Evolutionary conservation across 2,888 invertebrate genomes (phyloP).

Genomic region (Scrobipalpa costella): DNA sequence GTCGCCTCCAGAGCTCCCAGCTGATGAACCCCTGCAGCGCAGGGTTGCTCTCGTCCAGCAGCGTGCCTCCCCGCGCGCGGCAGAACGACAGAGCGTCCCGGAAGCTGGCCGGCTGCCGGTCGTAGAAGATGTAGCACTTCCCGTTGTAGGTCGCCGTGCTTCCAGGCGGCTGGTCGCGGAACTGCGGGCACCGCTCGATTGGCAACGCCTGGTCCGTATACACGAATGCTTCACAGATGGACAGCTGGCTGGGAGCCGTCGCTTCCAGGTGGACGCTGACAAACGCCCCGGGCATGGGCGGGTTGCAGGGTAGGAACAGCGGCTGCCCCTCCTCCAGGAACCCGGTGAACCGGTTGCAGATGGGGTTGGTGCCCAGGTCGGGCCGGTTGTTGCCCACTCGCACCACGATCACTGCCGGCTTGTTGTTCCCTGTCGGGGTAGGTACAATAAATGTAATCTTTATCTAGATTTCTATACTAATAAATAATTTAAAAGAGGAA

Average conservation of each 20-base stretch:
- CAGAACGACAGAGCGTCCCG: conserved; percentile 91
- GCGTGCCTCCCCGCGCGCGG: conserved; percentile 88
- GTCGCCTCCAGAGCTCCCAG: conserved; percentile 96
- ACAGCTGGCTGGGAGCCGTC: conserved; percentile 86
- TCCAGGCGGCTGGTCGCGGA: conserved; percentile 95
- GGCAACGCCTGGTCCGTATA: conserved; percentile 95
- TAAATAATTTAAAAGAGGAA: no score
- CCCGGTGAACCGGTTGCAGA: conserved; percentile 95
- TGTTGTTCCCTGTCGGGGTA: conserved; percentile 82
- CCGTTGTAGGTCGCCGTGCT: conserved; percentile 96
- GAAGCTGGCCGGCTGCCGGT: conserved; percentile 90
- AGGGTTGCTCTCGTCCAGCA: conserved; percentile 96
- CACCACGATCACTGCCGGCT: conserved; percentile 92
- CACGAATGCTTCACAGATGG: conserved; percentile 96
- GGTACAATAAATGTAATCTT: no score
- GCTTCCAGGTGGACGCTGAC: conserved; percentile 95
- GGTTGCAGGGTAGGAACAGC: conserved; percentile 94
- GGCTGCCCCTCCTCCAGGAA: conserved; percentile 94
- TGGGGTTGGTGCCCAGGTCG: conserved; percentile 94
- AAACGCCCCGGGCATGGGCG: conserved; percentile 97
- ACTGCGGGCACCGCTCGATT: conserved; percentile 95
- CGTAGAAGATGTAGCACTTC: conserved; percentile 97
- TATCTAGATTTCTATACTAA: no score
- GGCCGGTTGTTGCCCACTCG: conserved; percentile 96
- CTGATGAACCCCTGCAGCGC: conserved; percentile 96